These are phyloP conservation scores for Napeogenes sylphis DNA, from an alignment of 2,888 invertebrate species.

Conservation along the genomic window DNA sequence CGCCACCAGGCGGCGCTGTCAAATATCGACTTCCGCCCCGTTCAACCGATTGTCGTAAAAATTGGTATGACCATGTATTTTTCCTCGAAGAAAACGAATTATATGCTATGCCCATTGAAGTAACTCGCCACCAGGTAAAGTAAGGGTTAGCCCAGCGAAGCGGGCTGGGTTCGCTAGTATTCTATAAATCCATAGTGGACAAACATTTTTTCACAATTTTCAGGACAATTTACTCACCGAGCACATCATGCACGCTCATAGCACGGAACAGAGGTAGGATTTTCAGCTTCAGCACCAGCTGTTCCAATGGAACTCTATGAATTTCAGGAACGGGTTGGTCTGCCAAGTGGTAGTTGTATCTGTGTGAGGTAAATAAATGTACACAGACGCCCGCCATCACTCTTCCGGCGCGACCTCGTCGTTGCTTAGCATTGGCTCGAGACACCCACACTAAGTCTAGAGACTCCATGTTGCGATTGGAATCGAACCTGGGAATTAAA, in stretches of 20 bases:
- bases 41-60: too few species aligned
- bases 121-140: too few species aligned
- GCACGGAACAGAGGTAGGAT: constrained; percentile 76
- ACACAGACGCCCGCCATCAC: constrained; percentile 92
- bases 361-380: constrained; percentile 89
- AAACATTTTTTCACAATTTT: too few species aligned
- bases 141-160: too few species aligned
- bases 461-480: constrained; percentile 91
- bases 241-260: constrained; percentile 72
- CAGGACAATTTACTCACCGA: constrained; percentile 55
- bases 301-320: constrained; percentile 91
- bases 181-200: too few species aligned
- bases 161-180: too few species aligned
- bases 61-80: too few species aligned
- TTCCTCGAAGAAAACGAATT: too few species aligned
- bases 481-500: constrained; percentile 77
- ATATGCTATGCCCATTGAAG: too few species aligned
- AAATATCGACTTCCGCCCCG: too few species aligned
- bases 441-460: constrained; percentile 94
- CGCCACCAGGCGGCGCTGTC: too few species aligned
- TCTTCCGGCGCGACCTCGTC: constrained; percentile 93
- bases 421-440: constrained; percentile 91
- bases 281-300: constrained; percentile 85
- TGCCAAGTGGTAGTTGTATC: constrained; percentile 81
- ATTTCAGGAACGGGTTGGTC: constrained; percentile 93